Evolutionary conservation across 2,113 vertebrate genomes (phyloP).

Genomic region (Lampris megalopsis): DNA sequence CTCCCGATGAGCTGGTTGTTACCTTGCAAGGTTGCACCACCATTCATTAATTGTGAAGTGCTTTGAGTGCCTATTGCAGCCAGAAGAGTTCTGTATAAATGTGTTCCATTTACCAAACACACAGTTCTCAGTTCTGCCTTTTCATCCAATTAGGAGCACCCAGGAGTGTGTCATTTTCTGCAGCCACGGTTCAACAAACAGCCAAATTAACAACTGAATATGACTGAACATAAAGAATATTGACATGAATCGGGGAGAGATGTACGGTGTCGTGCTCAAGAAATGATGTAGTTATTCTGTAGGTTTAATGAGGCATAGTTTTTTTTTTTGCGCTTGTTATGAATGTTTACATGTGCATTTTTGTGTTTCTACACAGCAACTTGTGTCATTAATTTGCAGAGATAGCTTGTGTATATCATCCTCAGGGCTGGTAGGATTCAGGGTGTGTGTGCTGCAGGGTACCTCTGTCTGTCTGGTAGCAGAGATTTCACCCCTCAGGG

Average conservation of each 20-base stretch:
- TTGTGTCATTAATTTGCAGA: too few species aligned
- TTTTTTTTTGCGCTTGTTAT: neutral
- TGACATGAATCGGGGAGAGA: neutral
- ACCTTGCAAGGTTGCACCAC: too few species aligned
- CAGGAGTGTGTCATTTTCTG: slow-evolving; percentile 17
- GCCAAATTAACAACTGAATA: slow-evolving; percentile 36
- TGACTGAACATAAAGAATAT: slow-evolving; percentile 30
- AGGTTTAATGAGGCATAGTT: slow-evolving; percentile 6
- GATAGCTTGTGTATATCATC: slow-evolving; percentile 5
- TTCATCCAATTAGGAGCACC: slow-evolving; percentile 20
- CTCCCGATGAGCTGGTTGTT: too few species aligned
- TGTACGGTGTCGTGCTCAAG: neutral
- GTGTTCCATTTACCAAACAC: slow-evolving; percentile 12
- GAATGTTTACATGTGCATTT: neutral
- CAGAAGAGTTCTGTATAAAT: too few species aligned
- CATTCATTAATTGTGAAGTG: too few species aligned
- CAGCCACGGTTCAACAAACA: slow-evolving; percentile 35
- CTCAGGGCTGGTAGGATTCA: slow-evolving; percentile 85
- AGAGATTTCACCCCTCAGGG: slow-evolving; percentile 80
- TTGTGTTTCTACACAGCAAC: neutral
- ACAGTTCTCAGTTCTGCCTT: slow-evolving; percentile 32
- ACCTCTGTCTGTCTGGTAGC: slow-evolving; percentile 88
- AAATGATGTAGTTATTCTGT: slow-evolving; percentile 23
- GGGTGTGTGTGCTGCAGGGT: slow-evolving; percentile 89
- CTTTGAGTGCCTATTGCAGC: too few species aligned